Base-by-base conservation (phyloP, 2,888 invertebrate species). In the Microplitis deprimator region DNA sequence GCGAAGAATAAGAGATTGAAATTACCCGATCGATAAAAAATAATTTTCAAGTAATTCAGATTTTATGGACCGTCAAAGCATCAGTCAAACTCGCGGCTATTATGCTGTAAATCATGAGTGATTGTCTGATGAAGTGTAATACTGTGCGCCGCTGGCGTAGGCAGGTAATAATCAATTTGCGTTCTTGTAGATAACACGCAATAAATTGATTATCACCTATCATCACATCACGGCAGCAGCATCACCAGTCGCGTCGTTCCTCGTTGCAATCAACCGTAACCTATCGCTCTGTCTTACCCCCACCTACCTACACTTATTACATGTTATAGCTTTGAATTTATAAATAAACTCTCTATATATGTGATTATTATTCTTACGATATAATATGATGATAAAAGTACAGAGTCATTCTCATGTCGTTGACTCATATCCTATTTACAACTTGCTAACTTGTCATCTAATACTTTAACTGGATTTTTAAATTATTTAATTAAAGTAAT, bases 161-260 rank as follows among this genome's bases (percentile, higher is more conserved):
- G 73, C 77, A 81, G 81, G 82, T 83, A 85, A 85, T 85, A 86
- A 86, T 86, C 85, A 85, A 86, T 85, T 84, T 83, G 81, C 80
- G 82, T 81, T 82, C 82, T 82, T 84, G 29, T 70, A 69, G 68
- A 81, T 84, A 81, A 81, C 77, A 78, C 77, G 79, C 82, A 79
- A 85, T 84, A 83, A 86, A 86, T 86, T 85, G 83, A 84, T 86
- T 85, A 85, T 84, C 78, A 79, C 76, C 72, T 77, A 79, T 79
- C 78, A 70, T 69, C 68, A 40, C 68, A 70, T 74, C 74, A 75
- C 61, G 29, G 68, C 68, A 64, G 40, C 68, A 50, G 8, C 50
- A 50, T 50, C 50, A 50, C 13, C 10, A 50, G 50, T 5, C 8
- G 50, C 50, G 13, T 50, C 8, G 13, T 5, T 50, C 13, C 50